phyloP scores from a whole-genome alignment of 1,140 invertebrate species.

The Trachelipus rathkii region DNA sequence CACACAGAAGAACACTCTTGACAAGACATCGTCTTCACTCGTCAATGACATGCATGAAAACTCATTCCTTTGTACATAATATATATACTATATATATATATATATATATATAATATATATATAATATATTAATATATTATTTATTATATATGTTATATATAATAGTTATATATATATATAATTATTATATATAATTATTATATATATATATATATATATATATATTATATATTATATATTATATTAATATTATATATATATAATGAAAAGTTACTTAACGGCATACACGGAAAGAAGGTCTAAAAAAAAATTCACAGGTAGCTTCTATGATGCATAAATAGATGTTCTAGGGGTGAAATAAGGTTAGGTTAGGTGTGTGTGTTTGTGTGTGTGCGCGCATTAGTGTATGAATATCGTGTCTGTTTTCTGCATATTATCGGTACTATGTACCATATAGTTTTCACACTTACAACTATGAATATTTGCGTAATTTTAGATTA shows the following conservation, averaged over 20 bases:
- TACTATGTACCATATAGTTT: too few relatives aligned
- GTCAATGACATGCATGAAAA: not conserved
- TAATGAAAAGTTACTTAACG: too few relatives aligned
- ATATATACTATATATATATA: not conserved
- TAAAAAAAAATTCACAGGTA: too few relatives aligned
- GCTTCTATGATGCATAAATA: too few relatives aligned
- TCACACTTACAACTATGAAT: too few relatives aligned
- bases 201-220: conserved; percentile 5
- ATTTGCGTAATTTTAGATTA: too few relatives aligned
- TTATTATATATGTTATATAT: too few relatives aligned
- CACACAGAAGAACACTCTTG: conserved; percentile 47
- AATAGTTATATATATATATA: too few relatives aligned
- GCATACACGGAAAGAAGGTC: too few relatives aligned
- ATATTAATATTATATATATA: not conserved
- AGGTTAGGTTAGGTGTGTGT: not conserved
- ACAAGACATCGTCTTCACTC: conserved; percentile 24
- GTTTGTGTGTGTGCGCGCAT: not conserved
- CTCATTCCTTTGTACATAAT: not conserved
- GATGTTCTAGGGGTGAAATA: too few relatives aligned
- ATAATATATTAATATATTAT: too few relatives aligned
- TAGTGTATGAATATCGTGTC: not conserved
- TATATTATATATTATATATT: not conserved
- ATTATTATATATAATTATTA: not conserved
- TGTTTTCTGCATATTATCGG: too few relatives aligned
- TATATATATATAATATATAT: not conserved